Percentiles rank a stretch among this genome's conserved stretches.
Conservation (phyloP, 2,113 vertebrate genomes). For the Ptyas mucosa region DNA sequence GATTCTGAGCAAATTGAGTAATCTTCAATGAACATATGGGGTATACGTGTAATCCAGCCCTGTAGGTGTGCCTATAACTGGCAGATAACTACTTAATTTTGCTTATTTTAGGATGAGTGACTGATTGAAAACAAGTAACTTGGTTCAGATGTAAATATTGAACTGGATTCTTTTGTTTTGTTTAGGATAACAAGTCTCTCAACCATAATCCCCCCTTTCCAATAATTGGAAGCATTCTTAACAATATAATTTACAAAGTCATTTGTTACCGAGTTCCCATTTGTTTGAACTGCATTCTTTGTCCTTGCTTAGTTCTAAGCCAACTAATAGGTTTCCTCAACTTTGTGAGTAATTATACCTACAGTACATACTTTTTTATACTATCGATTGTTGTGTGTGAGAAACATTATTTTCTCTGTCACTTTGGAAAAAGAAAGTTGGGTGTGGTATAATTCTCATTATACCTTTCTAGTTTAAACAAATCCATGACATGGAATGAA, state of each 20-base stretch:
- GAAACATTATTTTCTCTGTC: neutral
- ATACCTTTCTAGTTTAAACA: neutral
- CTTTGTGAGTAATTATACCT: neutral
- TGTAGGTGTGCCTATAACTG: neutral
- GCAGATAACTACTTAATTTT: neutral
- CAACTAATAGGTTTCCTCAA: conserved; percentile 16
- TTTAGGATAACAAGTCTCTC: neutral
- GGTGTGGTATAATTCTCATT: conserved; percentile 11
- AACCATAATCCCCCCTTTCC: neutral
- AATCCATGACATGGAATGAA: neutral
- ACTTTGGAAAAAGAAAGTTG: neutral
- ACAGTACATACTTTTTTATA: conserved; percentile 15
- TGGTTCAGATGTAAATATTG: neutral
- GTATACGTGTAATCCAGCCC: neutral
- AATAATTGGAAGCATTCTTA: neutral
- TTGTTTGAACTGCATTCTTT: neutral
- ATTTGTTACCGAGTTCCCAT: neutral
- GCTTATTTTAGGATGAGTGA: neutral
- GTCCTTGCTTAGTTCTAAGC: neutral
- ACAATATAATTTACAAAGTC: neutral
- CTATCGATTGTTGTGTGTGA: conserved; percentile 4
- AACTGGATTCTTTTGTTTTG: neutral
- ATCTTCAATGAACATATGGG: neutral
- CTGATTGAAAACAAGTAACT: neutral
- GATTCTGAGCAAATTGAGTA: neutral